Evolutionary conservation across 2,888 invertebrate species (phyloP).

Genomic region (Aphidoletes aphidimyza): DNA sequence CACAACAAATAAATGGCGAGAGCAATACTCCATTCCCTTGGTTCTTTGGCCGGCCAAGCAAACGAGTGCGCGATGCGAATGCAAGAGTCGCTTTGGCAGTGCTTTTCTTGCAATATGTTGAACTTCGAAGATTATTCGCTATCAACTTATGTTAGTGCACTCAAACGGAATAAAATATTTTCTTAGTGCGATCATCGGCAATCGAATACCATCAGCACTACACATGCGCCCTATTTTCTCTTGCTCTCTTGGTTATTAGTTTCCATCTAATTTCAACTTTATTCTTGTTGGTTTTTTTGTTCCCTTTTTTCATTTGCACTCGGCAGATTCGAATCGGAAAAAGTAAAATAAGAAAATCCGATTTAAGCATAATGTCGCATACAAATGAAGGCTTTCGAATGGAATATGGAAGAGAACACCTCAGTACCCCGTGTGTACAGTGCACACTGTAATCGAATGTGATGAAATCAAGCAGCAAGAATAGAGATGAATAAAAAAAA

Average conservation of each 20-base stretch:
- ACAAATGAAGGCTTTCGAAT: constrained; percentile 5
- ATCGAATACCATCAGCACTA: constrained; percentile 16
- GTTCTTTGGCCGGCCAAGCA: neutral
- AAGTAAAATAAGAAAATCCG: neutral
- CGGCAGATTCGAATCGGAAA: neutral
- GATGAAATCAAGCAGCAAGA: constrained; percentile 21
- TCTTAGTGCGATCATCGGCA: constrained; percentile 14
- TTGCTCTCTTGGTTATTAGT: neutral
- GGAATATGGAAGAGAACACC: neutral
- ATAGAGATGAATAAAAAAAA: too few species aligned
- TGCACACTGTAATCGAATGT: neutral
- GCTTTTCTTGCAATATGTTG: constrained; percentile 39
- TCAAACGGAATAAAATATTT: constrained; percentile 46
- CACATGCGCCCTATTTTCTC: constrained; percentile 27
- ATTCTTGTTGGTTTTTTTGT: neutral
- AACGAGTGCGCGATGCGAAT: neutral
- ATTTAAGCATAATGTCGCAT: constrained; percentile 31
- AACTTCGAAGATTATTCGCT: constrained; percentile 45
- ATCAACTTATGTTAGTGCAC: constrained; percentile 43
- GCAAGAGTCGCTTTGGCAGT: constrained; percentile 2
- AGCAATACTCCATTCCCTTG: constrained; percentile 10
- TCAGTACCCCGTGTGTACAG: too few species aligned
- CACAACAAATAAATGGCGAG: constrained; percentile 34
- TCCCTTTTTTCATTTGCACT: neutral
- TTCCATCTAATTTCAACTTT: constrained; percentile 2